Base-by-base conservation (phyloP, 1,140 invertebrate genomes). In the Sitodiplosis mosellana region DNA sequence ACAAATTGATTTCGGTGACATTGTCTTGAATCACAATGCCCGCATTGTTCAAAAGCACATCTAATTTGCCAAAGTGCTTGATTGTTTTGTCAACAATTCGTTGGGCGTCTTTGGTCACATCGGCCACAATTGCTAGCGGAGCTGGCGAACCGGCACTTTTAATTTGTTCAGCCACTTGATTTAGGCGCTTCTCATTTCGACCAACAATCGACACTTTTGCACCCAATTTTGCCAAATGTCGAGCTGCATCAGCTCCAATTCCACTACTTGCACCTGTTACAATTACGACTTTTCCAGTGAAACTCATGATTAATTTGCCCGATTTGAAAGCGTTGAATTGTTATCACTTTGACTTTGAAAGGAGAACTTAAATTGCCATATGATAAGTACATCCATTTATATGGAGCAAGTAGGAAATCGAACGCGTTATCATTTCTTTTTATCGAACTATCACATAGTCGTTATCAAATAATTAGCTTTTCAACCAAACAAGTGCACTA, bases 31-130 rank as follows among this genome's bases (percentile, higher is more conserved):
- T 83, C 18, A 94, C 60, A 47, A 87, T 79, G 5, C 90, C 90
- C 33, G 89, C 90, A 71, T 84, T 87, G 63, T 94, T 95, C 0
- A 94, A 70, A 27, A 89, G 63, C 21, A 87, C 74, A 66, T 88
- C 82, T 4, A 88, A 60, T 57, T 75, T 73, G 2, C 81, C 78
- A 60, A 74, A 84, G 51, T 78, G 71, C 47, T 76, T 64, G 11
- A 87, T 65, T 0, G 82, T 83, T 2, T 69, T 71, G 2, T 83
- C 70, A 0, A 89, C 56, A 37, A 89, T 78, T 3, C 71, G 74
- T 56, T 83, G 69, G 1, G 78, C 76, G 57, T 89, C 85, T 22
- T 59, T 62, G 4, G 74, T 80, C 48, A 92, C 59, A 58, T 92
- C 87, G 5, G 57, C 61, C 22, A 48, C 42, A 45, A 63, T 55